A percentile compares a stretch with the other conserved stretches of the same genome.
These are phyloP conservation scores for Danaus melanippus DNA, from an alignment of 1,140 invertebrate species.

Conservation along the genomic window DNA sequence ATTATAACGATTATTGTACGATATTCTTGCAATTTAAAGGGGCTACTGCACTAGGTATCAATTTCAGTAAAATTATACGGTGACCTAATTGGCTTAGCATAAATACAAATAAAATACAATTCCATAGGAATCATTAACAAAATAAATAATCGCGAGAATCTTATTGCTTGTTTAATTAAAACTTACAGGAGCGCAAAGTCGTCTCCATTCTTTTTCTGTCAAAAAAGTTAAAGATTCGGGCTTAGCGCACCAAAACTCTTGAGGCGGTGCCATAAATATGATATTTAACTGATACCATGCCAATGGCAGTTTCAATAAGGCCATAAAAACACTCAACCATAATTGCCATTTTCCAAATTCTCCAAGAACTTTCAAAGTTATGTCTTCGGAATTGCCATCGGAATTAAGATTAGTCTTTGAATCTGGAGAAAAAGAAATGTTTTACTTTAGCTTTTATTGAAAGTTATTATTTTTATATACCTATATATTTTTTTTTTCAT, in stretches of 20 bases:
- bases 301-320: constrained; percentile 79
- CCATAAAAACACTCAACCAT: constrained; percentile 74
- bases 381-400: constrained; percentile 30
- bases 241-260: constrained; percentile 68
- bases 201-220: constrained; percentile 51
- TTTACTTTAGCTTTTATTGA: too few species aligned
- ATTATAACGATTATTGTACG: too few species aligned
- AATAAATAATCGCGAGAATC: constrained; percentile 2
- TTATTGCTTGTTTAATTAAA: not conserved
- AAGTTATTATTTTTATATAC: too few species aligned
- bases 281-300: constrained; percentile 76
- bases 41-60: too few species aligned
- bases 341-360: constrained; percentile 81
- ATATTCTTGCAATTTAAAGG: too few species aligned
- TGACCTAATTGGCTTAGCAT: not conserved
- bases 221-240: constrained; percentile 34
- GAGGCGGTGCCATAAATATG: constrained; percentile 77
- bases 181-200: constrained; percentile 55
- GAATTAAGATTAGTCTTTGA: constrained; percentile 5
- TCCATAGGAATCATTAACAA: not conserved
- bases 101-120: not conserved
- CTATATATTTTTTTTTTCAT: too few species aligned
- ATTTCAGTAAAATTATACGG: too few species aligned
- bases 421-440: not conserved
- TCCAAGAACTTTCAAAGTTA: constrained; percentile 73